These are phyloP conservation scores for Meliscaeva auricollis DNA, from an alignment of 2,888 invertebrate species.

Conservation along the genomic window DNA sequence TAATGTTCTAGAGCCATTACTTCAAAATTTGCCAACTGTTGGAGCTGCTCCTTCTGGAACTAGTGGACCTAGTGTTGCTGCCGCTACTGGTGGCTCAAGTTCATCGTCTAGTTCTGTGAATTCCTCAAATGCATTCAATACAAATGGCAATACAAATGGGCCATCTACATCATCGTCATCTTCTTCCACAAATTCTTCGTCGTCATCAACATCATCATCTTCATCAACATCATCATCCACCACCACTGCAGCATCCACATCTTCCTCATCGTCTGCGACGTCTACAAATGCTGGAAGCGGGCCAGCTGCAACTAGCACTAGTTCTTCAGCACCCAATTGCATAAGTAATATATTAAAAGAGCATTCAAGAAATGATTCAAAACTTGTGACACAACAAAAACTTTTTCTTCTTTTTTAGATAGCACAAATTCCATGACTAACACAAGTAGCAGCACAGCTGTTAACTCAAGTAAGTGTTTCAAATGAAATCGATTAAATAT, in stretches of 20 bases:
- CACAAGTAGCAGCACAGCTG: slow-evolving; percentile 73
- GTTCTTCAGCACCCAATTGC: slow-evolving; percentile 74
- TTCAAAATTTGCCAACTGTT: slow-evolving; percentile 86
- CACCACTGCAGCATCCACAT: slow-evolving; percentile 69
- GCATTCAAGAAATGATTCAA: neutral
- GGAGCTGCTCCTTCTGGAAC: slow-evolving; percentile 81
- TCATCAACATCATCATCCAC: slow-evolving; percentile 73
- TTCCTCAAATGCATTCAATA: slow-evolving; percentile 70
- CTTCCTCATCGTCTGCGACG: slow-evolving; percentile 72
- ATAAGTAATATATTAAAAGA: slow-evolving; percentile 59
- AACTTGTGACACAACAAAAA: neutral
- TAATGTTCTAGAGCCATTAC: slow-evolving; percentile 88
- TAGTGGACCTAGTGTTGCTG: slow-evolving; percentile 77
- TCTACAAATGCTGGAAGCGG: slow-evolving; percentile 54
- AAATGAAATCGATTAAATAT: slow-evolving; percentile 54
- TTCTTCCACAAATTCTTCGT: slow-evolving; percentile 61
- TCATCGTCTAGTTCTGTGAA: slow-evolving; percentile 66
- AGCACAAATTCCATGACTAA: slow-evolving; percentile 73
- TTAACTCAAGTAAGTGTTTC: slow-evolving; percentile 54
- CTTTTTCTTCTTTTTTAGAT: slow-evolving; percentile 28
- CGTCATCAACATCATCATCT: slow-evolving; percentile 67
- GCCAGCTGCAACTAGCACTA: slow-evolving; percentile 56
- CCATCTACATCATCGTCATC: slow-evolving; percentile 69
- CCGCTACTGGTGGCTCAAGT: slow-evolving; percentile 70
- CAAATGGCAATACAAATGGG: slow-evolving; percentile 72